phyloP scores from a whole-genome alignment of 2,888 invertebrate genomes.

The Diarsia dahlii region DNA sequence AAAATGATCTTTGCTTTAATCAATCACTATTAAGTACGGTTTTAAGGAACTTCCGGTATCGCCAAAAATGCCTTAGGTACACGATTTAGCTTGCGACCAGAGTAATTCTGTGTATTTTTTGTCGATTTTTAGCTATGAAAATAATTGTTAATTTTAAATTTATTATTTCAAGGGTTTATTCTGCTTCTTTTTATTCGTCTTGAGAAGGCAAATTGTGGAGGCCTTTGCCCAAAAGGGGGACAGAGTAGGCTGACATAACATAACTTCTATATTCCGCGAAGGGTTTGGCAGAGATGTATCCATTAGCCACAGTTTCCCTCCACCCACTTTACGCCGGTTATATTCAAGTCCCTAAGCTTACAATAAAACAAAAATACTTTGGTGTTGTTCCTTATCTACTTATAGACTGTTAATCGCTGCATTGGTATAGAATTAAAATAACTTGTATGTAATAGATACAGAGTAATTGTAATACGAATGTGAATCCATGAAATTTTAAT shows the following conservation, averaged over 20 bases:
- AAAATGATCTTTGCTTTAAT: not conserved
- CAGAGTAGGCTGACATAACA: no score
- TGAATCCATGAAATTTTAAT: slow-evolving; percentile 23
- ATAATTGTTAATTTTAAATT: not conserved
- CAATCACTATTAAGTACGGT: not conserved
- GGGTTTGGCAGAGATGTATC: no score
- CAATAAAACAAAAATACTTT: no score
- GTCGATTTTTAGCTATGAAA: not conserved
- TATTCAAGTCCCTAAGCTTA: no score
- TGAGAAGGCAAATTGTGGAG: no score
- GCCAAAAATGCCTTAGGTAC: not conserved
- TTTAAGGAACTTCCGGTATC: not conserved
- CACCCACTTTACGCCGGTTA: no score
- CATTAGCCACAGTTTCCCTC: no score
- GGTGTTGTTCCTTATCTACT: not conserved
- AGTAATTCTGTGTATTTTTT: not conserved
- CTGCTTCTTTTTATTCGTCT: no score
- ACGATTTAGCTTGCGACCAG: not conserved
- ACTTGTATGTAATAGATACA: slow-evolving; percentile 6
- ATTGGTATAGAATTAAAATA: slow-evolving; percentile 12
- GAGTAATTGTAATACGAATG: not conserved
- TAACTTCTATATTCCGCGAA: no score
- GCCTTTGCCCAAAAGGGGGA: no score
- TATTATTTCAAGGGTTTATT: not conserved
- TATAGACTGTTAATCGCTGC: not conserved